Conservation (phyloP, 2,888 invertebrate genomes). For the Drosophila parthenogenetica region DNA sequence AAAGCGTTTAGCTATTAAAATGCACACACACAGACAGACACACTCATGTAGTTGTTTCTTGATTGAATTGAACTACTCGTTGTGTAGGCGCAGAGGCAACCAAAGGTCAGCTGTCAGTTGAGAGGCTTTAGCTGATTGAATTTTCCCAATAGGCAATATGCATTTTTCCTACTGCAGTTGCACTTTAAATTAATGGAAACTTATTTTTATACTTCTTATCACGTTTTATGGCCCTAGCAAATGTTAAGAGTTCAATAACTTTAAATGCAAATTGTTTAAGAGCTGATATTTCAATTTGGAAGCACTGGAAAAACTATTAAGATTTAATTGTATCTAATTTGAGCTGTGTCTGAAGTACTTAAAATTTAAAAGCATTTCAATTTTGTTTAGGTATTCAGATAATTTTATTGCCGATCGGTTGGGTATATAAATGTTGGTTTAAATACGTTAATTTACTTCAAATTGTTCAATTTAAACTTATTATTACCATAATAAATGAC, state of each 20-base stretch:
- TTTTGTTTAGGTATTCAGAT: too few relatives aligned
- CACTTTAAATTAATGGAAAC: slow-evolving; percentile 23
- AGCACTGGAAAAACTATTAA: background rate
- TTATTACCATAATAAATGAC: too few relatives aligned
- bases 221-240: slow-evolving; percentile 1
- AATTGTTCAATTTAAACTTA: too few relatives aligned
- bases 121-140: slow-evolving; percentile 36
- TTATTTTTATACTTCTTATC: background rate
- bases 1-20: slow-evolving; percentile 45
- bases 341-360: too few relatives aligned
- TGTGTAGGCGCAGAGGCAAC: too few relatives aligned
- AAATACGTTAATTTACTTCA: too few relatives aligned
- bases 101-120: slow-evolving; percentile 37
- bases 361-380: too few relatives aligned
- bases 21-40: background rate
- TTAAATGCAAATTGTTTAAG: background rate
- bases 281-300: background rate
- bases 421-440: too few relatives aligned
- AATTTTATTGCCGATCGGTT: too few relatives aligned
- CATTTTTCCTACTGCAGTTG: slow-evolving; percentile 10
- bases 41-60: background rate
- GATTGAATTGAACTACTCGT: slow-evolving; percentile 18
- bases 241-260: slow-evolving; percentile 3
- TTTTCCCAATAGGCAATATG: slow-evolving; percentile 3
- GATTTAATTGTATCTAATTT: too few relatives aligned